phyloP scores from a whole-genome alignment of 2,888 invertebrate species.

The Lamellibrachia columna region DNA sequence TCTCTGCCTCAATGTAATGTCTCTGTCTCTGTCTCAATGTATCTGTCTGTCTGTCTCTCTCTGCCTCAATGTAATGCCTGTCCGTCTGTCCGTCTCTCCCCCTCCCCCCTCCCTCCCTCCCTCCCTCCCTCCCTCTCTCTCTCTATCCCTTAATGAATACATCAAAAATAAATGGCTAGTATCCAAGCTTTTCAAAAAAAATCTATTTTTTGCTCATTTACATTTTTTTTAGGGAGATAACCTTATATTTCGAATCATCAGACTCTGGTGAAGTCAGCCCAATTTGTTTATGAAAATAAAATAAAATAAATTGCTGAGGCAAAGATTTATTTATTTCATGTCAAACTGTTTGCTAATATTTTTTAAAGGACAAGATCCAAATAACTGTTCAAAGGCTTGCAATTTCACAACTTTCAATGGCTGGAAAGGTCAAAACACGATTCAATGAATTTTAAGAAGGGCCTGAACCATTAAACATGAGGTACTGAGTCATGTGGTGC shows the following conservation, averaged over 20 bases:
- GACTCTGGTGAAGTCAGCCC: no score
- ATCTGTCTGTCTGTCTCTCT: neutral
- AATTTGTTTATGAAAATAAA: neutral
- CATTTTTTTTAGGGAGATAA: no score
- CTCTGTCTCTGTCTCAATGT: neutral
- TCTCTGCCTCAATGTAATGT: neutral
- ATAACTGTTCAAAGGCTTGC: neutral
- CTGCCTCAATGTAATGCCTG: neutral
- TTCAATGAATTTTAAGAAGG: neutral
- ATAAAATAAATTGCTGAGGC: neutral
- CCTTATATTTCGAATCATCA: no score
- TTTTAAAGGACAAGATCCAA: neutral
- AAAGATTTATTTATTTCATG: neutral
- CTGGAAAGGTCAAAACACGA: neutral
- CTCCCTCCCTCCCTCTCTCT: slow-evolving; percentile 16
- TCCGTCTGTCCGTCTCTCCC: neutral
- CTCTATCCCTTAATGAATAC: no score
- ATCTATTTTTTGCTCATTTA: no score
- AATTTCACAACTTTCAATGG: neutral
- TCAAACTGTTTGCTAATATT: neutral
- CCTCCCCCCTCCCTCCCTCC: neutral
- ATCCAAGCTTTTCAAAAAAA: no score
- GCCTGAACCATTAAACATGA: neutral
- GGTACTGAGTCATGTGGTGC: neutral
- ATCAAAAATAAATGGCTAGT: no score